Evolutionary conservation across 2,113 vertebrate genomes (phyloP).

Genomic region (Raja brachyura): DNA sequence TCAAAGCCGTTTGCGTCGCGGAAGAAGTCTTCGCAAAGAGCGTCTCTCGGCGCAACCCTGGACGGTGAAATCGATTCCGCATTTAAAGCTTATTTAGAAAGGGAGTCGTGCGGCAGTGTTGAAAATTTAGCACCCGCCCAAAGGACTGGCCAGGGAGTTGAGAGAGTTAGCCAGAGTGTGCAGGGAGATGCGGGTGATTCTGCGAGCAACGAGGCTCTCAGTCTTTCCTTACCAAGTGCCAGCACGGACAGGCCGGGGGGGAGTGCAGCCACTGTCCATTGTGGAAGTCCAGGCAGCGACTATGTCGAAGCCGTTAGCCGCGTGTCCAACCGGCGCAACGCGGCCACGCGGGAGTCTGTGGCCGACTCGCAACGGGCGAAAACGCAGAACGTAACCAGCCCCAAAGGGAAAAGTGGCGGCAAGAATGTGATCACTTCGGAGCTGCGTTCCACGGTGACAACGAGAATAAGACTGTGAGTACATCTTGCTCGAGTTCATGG

Average conservation of each 20-base stretch:
- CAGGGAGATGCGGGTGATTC: neutral
- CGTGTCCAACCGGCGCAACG: neutral
- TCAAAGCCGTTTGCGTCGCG: neutral
- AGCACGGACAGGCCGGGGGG: neutral
- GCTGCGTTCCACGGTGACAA: neutral
- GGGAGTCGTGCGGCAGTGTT: no score
- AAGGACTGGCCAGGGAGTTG: neutral
- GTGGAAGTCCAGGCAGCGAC: neutral
- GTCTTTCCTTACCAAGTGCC: neutral
- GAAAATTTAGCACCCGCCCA: neutral
- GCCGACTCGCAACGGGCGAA: neutral
- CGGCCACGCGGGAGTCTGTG: neutral
- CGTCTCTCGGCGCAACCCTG: neutral
- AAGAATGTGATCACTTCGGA: neutral
- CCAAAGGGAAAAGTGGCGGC: neutral
- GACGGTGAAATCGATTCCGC: neutral
- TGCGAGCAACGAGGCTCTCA: neutral
- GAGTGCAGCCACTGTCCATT: neutral
- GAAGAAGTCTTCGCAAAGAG: neutral
- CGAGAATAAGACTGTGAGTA: conserved; percentile 20
- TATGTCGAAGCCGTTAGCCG: neutral
- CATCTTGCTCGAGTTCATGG: neutral
- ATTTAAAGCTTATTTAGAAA: neutral
- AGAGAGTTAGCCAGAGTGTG: neutral
- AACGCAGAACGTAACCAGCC: neutral